Evolutionary conservation across 2,113 vertebrate species (phyloP).

Genomic region (Steatornis caripensis): DNA sequence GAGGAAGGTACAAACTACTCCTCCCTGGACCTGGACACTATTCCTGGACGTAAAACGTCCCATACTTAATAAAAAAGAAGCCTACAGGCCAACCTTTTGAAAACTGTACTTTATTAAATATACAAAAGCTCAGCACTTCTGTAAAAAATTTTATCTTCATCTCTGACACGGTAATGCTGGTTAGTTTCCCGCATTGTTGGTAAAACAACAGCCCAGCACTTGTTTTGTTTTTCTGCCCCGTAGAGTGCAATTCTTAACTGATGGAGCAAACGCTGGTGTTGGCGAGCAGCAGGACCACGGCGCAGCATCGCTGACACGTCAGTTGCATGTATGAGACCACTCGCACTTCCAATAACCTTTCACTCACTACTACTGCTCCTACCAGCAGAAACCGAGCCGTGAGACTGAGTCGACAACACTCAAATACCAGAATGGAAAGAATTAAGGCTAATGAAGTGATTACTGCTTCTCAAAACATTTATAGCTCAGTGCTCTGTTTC

Average conservation of each 20-base stretch:
- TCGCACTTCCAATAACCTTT: not conserved
- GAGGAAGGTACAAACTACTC: not conserved
- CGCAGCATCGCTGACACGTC: accelerated
- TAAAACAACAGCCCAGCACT: not conserved
- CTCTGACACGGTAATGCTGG: not conserved
- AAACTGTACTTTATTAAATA: conserved; percentile 15
- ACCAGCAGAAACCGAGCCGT: not conserved
- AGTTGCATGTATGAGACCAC: not conserved
- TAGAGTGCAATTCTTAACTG: not conserved
- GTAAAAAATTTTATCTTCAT: not conserved
- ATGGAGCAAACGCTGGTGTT: not conserved
- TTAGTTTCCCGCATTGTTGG: not conserved
- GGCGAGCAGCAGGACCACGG: not conserved
- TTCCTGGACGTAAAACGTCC: not conserved
- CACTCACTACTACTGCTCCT: not conserved
- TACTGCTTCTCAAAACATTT: not conserved
- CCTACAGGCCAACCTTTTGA: not conserved
- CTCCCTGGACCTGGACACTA: not conserved
- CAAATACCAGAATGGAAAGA: not conserved
- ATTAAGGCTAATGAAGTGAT: not conserved
- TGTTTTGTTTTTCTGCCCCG: not conserved
- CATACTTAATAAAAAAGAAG: not conserved
- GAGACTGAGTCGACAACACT: not conserved
- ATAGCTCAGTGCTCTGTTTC: not conserved
- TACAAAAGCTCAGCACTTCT: conserved; percentile 4